phyloP scores from a whole-genome alignment of 2,113 vertebrate species.

The Chloropsis hardwickii region DNA sequence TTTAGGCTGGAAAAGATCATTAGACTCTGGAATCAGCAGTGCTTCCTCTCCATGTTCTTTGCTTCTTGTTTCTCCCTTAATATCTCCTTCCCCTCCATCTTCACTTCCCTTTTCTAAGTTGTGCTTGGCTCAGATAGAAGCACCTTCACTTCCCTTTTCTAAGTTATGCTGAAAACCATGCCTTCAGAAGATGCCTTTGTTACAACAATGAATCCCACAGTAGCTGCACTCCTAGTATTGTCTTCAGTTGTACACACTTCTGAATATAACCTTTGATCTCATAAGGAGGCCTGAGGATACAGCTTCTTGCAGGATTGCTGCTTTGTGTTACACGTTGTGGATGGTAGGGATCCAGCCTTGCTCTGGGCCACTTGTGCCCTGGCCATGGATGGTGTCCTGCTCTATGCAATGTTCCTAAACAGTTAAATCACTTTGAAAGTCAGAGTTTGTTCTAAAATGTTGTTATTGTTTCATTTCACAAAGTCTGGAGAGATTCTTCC shows the following conservation, averaged over 20 bases:
- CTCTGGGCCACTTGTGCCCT: background rate
- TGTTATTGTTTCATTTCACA: background rate
- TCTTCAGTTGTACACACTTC: background rate
- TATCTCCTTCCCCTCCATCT: background rate
- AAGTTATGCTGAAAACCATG: background rate
- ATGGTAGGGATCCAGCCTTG: background rate
- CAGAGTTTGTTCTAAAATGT: background rate
- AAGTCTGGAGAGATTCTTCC: background rate
- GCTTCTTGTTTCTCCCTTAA: background rate
- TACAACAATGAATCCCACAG: background rate
- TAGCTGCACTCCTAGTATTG: background rate
- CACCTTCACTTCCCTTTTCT: background rate
- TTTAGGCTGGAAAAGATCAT: background rate
- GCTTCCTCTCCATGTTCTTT: background rate
- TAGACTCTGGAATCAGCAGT: background rate
- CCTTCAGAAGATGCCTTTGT: background rate
- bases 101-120: background rate
- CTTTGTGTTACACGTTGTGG: background rate
- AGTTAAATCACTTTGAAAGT: background rate
- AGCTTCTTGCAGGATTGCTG: background rate
- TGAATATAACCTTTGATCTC: background rate
- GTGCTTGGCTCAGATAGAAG: too few species aligned
- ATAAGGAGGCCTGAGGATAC: background rate
- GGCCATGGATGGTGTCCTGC: background rate
- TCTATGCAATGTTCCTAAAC: background rate